Evolutionary conservation across 2,113 vertebrate genomes (phyloP).

Genomic region (Eubucco bourcierii): DNA sequence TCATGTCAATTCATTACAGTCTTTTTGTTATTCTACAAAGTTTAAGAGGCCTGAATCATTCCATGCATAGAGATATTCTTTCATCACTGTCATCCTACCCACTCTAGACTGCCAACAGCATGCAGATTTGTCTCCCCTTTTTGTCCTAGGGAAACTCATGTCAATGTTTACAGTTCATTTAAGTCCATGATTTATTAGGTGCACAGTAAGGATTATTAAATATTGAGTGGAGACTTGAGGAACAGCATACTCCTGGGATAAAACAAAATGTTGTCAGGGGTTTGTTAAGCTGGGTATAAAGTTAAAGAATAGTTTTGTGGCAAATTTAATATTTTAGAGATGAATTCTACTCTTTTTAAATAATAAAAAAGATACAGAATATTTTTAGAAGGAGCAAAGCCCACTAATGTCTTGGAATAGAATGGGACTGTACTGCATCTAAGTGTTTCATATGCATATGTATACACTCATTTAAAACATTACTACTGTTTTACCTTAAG

Average conservation of each 20-base stretch:
- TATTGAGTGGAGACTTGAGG: not conserved
- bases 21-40: not conserved
- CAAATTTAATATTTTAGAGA: not conserved
- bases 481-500: not conserved
- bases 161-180: constrained; percentile 15
- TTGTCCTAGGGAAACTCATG: not conserved
- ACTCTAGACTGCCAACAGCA: constrained; percentile 10
- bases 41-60: constrained; percentile 8
- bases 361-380: not conserved
- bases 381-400: not conserved
- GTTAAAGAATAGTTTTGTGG: not conserved
- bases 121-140: not conserved
- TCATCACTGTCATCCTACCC: constrained; percentile 31
- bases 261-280: not conserved
- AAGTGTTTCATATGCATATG: not conserved
- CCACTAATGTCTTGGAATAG: not conserved
- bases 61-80: not conserved
- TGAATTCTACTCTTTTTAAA: not conserved
- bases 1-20: not conserved
- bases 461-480: not conserved
- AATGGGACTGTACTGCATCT: not conserved
- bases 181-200: not conserved
- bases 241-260: not conserved
- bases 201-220: not conserved
- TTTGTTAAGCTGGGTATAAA: not conserved